phyloP scores from a whole-genome alignment of 2,797 vertebrate genomes.

The Gymnothorax javanicus region DNA sequence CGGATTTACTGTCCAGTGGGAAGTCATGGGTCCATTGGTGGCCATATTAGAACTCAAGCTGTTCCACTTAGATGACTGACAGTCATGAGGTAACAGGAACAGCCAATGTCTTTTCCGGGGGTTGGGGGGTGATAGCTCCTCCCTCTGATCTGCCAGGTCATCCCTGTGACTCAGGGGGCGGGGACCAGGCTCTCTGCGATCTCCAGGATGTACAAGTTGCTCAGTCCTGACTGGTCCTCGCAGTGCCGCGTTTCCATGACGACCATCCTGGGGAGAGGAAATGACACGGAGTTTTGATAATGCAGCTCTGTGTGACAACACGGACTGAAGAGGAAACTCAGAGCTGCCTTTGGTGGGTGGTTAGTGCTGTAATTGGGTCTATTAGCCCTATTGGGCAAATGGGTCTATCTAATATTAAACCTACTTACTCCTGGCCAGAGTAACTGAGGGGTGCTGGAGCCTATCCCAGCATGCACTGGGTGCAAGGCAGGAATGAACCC shows the following conservation, averaged over 20 bases:
- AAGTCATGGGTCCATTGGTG: neutral
- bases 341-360: constrained; percentile 1
- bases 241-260: constrained; percentile 77
- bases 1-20: neutral
- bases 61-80: neutral
- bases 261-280: constrained; percentile 70
- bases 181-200: constrained; percentile 66
- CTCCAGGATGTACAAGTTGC: constrained; percentile 85
- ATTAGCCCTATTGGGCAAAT: neutral
- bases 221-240: constrained; percentile 73
- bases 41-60: neutral
- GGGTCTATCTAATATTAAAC: neutral
- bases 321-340: neutral
- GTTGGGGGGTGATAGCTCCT: no score
- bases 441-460: no score
- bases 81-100: neutral
- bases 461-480: no score
- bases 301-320: neutral
- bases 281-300: neutral
- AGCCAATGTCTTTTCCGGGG: neutral
- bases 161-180: constrained; percentile 54
- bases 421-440: no score
- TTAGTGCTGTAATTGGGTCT: neutral
- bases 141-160: constrained; percentile 34
- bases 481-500: no score